Conservation (phyloP, 2,888 invertebrate genomes). For the Andrena praecox region DNA sequence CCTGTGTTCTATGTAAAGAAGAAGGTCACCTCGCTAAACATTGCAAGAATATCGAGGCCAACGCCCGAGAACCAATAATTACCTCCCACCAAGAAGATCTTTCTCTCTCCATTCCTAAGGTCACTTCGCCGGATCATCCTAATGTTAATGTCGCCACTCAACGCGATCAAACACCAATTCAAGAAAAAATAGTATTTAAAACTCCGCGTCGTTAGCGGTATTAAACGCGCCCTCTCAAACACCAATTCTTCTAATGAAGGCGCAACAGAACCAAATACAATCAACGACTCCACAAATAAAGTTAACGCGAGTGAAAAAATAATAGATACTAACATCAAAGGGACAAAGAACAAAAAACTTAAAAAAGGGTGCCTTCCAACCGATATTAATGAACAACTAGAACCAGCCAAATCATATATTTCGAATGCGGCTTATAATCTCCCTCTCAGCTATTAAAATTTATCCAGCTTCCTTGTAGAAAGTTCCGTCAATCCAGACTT, state of each 20-base stretch:
- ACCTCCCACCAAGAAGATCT: too few species aligned
- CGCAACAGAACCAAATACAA: not conserved
- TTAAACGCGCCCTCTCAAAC: not conserved
- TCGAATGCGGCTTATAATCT: not conserved
- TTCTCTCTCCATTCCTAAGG: not conserved
- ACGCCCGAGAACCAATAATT: not conserved
- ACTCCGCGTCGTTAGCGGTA: not conserved
- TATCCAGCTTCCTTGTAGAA: not conserved
- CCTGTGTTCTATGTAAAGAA: not conserved
- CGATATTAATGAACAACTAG: not conserved
- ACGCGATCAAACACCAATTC: not conserved
- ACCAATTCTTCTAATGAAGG: not conserved
- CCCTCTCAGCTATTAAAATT: not conserved
- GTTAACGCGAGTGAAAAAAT: not conserved
- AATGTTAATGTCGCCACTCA: not conserved
- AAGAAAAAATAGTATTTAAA: not conserved
- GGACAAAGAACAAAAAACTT: not conserved
- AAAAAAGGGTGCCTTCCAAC: not conserved
- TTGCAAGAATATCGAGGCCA: not conserved
- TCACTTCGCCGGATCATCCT: not conserved
- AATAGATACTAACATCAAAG: not conserved
- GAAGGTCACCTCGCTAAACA: not conserved
- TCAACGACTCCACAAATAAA: not conserved
- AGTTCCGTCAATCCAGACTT: not conserved
- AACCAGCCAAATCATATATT: not conserved